Percentiles rank a stretch among this genome's conserved stretches.
These are phyloP conservation scores for Nannobrachium achirus DNA, from an alignment of 2,113 vertebrate species.

Conservation along the genomic window DNA sequence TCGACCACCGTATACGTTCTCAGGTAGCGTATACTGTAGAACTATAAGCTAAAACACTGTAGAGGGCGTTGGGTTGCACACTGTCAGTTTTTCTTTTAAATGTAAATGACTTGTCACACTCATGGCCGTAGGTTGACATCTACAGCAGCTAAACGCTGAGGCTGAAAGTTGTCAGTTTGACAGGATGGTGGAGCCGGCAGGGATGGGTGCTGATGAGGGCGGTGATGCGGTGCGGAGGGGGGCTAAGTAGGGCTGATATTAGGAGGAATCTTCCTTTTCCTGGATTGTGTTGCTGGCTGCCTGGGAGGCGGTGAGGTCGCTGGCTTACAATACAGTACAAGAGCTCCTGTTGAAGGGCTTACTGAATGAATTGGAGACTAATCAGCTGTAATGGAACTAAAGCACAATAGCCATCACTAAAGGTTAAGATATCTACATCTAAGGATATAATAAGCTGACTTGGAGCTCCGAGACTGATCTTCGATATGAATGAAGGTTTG, in stretches of 20 bases:
- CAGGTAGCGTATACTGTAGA: too few relatives aligned
- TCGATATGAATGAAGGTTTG: background rate
- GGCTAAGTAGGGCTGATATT: too few relatives aligned
- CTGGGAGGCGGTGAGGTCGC: background rate
- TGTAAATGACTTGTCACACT: too few relatives aligned
- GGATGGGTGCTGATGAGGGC: too few relatives aligned
- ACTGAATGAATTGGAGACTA: background rate
- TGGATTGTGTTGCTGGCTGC: too few relatives aligned
- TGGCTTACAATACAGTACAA: constrained; percentile 12
- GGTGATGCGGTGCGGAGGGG: too few relatives aligned
- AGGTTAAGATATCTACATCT: background rate
- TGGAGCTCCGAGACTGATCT: background rate
- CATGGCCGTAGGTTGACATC: too few relatives aligned
- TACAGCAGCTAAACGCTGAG: background rate
- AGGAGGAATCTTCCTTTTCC: too few relatives aligned
- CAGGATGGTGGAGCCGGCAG: background rate
- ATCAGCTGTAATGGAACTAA: constrained; percentile 15
- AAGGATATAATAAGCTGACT: background rate
- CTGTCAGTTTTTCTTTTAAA: too few relatives aligned
- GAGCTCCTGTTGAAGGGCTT: background rate
- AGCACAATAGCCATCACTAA: background rate
- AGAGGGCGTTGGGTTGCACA: too few relatives aligned
- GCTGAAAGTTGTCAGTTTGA: background rate
- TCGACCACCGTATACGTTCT: too few relatives aligned
- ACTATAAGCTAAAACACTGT: too few relatives aligned